Conservation (phyloP, 2,888 invertebrate species). For the Spisula solida region DNA sequence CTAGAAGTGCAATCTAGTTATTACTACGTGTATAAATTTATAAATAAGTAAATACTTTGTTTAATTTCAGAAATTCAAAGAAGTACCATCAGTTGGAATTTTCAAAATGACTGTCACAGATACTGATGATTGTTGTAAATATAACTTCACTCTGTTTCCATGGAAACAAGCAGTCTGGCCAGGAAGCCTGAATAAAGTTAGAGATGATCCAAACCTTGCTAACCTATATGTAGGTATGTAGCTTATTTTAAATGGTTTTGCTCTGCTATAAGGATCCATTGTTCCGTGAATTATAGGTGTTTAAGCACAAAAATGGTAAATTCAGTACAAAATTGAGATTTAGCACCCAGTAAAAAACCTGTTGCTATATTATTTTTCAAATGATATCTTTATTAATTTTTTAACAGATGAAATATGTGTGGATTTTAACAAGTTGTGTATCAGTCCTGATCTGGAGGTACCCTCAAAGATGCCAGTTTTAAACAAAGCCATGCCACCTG, state of each 20-base stretch:
- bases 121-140: slow-evolving; percentile 1
- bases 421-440: slow-evolving; percentile 46
- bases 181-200: slow-evolving; percentile 70
- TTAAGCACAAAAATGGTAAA: too few relatives aligned
- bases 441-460: slow-evolving; percentile 59
- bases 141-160: slow-evolving; percentile 79
- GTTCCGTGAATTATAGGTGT: too few relatives aligned
- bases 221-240: slow-evolving; percentile 43
- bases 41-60: too few relatives aligned
- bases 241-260: neutral
- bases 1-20: too few relatives aligned
- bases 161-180: slow-evolving; percentile 83
- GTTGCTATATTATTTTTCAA: too few relatives aligned
- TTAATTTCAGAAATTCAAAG: slow-evolving; percentile 77
- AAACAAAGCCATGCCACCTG: slow-evolving; percentile 67
- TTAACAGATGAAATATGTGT: slow-evolving; percentile 28
- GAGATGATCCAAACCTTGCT: slow-evolving; percentile 25
- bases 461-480: slow-evolving; percentile 71
- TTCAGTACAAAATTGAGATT: too few relatives aligned
- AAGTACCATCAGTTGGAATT: slow-evolving; percentile 87
- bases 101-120: slow-evolving; percentile 81
- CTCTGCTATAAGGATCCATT: too few relatives aligned
- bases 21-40: too few relatives aligned
- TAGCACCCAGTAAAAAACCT: too few relatives aligned
- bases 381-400: neutral